Base-by-base conservation (phyloP, 2,797 vertebrate genomes). In the Myotis findleyi region DNA sequence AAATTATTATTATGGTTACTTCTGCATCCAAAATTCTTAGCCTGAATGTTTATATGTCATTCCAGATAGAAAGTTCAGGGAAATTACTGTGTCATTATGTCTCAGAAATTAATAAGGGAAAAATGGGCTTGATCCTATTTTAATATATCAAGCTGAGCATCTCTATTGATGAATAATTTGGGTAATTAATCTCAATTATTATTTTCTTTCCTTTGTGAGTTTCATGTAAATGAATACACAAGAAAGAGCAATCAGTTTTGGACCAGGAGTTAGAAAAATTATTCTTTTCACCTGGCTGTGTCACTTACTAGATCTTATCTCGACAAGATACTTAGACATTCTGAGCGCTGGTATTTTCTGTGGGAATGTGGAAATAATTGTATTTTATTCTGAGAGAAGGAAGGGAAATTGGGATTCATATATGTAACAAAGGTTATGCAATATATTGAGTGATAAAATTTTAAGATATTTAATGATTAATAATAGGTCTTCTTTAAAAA, bases 391-490 rank as follows among this genome's bases (percentile, higher is more conserved):
- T 87, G 44, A 89, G 20, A 33, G 4, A 23, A 91, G 18, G 36
- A 51, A 13, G 18, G 9, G 47, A 23, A 68, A 38, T 72, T 84
- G 36, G n/a, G 6, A 81, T 89, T 91, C 59, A 93, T 36, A 69
- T 62, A 47, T 38, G 82, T 85, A 33, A 59, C 69, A 91, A 68
- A 80, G 25, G 13, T 94, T 87, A 89, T 55, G 21, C 18, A 96
- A 53, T 41, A 71, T 20, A 49, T 23, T 49, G 0, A 49, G 14
- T 93, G 59, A 81, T 89, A 66, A 59, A 71, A 87, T 73, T 82
- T 94, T 83, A 66, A 91, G n/a, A 3, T 69, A 81, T 94, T 94
- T 92, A 62, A 62, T 64, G 41, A 64, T 77, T 95, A 91, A 72
- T 75, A 69, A 53, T 53, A 85, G 55, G 62, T 44, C 25, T 4